Evolutionary conservation across 2,888 invertebrate species (phyloP), one percentile per base, ranked within the genome.

Genomic region (Atrina japonica): DNA sequence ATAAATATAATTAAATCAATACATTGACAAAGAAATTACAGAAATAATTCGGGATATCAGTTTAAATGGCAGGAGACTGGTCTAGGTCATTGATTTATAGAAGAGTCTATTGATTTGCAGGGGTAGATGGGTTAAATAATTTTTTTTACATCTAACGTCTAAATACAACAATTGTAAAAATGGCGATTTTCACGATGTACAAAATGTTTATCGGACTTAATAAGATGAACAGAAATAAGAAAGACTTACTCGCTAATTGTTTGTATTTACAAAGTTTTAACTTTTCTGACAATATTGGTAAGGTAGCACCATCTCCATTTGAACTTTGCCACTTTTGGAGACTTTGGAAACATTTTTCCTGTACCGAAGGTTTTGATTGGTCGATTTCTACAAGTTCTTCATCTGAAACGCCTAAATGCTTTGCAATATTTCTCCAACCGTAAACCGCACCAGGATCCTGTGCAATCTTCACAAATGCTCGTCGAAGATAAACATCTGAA

Each of bases 401-500:
- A 2, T 83, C 81, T 14, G 77, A 64, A 3, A 88, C 76, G 11
- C 83, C 86, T 7, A 88, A 69, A 25, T 76, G 74, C 30, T 75
- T 70, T 3, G 83, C 85, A 30, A 88, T 78, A 5, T 66, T 69
- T 58, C 78, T 79, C 86, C 87, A 88, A 23, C 81, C 77, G n/a
- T 64, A 69, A 14, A 82, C 78, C 2, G 86, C 83, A 6, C 79
- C 65, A 0, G 72, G 70, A 35, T 84, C 76, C 59, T 83, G 83
- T 3, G 85, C 83, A 7, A 88, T 80, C 53, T 83, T 82, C 6
- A 88, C 76, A 63, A 88, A 87, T 0, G 86, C 86, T 53, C 82
- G 80, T 41, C 75, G 70, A 1, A 87, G 73, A 53, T 81, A 74
- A 5, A 82, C 74, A 25, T 82, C 86, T 87, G 73, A 23, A 76